Conservation (phyloP, 2,797 vertebrate species). For the Notamacropus eugenii region DNA sequence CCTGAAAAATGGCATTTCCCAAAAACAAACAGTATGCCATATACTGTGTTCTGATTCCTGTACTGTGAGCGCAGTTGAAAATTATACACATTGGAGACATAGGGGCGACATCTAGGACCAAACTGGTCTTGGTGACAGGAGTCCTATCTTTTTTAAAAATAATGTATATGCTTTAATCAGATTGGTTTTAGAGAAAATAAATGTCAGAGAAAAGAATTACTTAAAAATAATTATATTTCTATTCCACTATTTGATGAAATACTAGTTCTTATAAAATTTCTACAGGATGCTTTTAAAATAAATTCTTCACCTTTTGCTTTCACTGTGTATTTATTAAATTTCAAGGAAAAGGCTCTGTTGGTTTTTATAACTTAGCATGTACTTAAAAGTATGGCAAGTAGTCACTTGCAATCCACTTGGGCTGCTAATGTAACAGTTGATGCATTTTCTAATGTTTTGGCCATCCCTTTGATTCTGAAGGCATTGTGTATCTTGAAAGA, state of each 20-base stretch:
- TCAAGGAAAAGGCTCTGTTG: conserved; percentile 76
- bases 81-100: too few relatives aligned
- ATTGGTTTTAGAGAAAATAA: conserved; percentile 69
- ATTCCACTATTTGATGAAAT: conserved; percentile 82
- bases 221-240: conserved; percentile 85
- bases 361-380: conserved; percentile 79
- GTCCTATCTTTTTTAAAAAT: neutral
- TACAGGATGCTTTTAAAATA: conserved; percentile 80
- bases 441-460: conserved; percentile 84
- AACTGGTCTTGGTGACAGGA: too few relatives aligned
- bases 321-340: conserved; percentile 79
- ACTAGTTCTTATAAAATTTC: conserved; percentile 81
- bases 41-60: too few relatives aligned
- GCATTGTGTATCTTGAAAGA: conserved; percentile 83
- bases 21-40: too few relatives aligned
- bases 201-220: conserved; percentile 79
- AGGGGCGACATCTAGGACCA: too few relatives aligned
- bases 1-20: too few relatives aligned
- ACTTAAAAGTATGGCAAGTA: conserved; percentile 68
- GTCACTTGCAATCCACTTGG: conserved; percentile 87
- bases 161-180: conserved; percentile 67
- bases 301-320: conserved; percentile 79
- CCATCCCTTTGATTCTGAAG: conserved; percentile 85
- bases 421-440: conserved; percentile 86
- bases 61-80: too few relatives aligned